A percentile compares a stretch with the other conserved stretches of the same genome.
Evolutionary conservation across 2,797 vertebrate genomes (phyloP).

Genomic region (Acomys russatus): DNA sequence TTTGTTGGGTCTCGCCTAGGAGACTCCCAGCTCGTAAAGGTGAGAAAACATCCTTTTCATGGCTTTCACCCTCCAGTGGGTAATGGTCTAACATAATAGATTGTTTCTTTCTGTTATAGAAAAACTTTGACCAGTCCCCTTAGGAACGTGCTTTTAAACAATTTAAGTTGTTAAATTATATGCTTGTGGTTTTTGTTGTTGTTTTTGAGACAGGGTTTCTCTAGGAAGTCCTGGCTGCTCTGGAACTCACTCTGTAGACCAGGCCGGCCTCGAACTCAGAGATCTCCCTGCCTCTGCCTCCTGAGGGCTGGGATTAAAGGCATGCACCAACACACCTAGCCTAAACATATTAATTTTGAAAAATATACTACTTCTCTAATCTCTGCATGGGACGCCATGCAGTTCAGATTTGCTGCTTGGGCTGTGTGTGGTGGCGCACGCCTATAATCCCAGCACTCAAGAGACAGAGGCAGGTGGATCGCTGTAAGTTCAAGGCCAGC

Average conservation of each 20-base stretch:
- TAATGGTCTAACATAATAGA: not conserved
- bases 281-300: not conserved
- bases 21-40: slow-evolving; percentile 99
- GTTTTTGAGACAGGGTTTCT: not conserved
- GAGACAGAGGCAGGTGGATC: too few species aligned
- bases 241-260: not conserved
- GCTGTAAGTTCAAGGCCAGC: too few species aligned
- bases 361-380: not conserved
- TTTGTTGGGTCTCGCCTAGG: slow-evolving; percentile 98
- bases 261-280: not conserved
- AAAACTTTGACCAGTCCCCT: not conserved
- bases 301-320: not conserved
- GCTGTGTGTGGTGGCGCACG: too few species aligned
- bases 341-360: not conserved
- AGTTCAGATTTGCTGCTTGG: not conserved
- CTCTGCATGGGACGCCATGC: not conserved
- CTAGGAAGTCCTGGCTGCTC: not conserved
- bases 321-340: not conserved
- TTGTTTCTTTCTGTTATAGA: not conserved
- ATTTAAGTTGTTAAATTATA: not conserved
- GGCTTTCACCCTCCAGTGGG: not conserved
- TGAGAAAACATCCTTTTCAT: slow-evolving; percentile 73
- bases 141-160: not conserved
- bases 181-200: not conserved
- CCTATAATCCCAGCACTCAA: too few species aligned